A percentile compares a stretch with the other conserved stretches of the same genome.
These are phyloP conservation scores for Salmo trutta DNA, from an alignment of 2,797 vertebrate genomes.

Conservation along the genomic window DNA sequence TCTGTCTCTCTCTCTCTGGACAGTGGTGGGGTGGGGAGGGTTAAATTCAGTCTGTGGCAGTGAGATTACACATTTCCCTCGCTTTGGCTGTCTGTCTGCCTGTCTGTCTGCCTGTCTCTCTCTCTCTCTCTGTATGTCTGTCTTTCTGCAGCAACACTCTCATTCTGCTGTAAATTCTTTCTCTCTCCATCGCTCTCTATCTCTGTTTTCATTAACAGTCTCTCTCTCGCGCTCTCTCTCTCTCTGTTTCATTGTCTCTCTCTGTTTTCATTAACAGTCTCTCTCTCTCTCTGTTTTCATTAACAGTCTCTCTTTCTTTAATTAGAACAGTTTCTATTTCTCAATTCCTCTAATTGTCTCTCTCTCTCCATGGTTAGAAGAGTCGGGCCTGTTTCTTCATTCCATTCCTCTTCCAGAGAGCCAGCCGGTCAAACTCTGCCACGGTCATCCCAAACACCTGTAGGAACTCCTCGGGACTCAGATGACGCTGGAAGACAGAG, in stretches of 20 bases:
- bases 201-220: background rate
- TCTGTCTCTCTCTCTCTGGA: background rate
- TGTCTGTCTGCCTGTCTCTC: too few relatives aligned
- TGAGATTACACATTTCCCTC: constrained; percentile 42
- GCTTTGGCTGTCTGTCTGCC: background rate
- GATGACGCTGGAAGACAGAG: constrained; percentile 82
- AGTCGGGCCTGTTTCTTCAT: constrained; percentile 97
- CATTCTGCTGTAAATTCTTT: background rate
- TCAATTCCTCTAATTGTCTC: constrained; percentile 34
- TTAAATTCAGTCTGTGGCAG: constrained; percentile 55
- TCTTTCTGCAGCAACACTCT: background rate
- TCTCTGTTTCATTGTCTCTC: background rate
- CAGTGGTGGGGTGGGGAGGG: background rate
- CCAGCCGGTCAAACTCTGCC: constrained; percentile 96
- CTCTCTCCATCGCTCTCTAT: background rate
- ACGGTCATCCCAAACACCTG: constrained; percentile 97
- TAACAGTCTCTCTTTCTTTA: constrained; percentile 10
- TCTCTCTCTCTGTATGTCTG: too few relatives aligned
- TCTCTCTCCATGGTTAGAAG: constrained; percentile 76
- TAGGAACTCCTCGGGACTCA: constrained; percentile 95
- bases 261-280: constrained; percentile 1
- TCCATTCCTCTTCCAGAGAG: constrained; percentile 98
- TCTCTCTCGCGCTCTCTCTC: background rate
- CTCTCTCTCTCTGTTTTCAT: background rate
- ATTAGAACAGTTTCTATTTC: constrained; percentile 33